phyloP scores from a whole-genome alignment of 1,140 invertebrate genomes.

The Piezodorus guildinii region DNA sequence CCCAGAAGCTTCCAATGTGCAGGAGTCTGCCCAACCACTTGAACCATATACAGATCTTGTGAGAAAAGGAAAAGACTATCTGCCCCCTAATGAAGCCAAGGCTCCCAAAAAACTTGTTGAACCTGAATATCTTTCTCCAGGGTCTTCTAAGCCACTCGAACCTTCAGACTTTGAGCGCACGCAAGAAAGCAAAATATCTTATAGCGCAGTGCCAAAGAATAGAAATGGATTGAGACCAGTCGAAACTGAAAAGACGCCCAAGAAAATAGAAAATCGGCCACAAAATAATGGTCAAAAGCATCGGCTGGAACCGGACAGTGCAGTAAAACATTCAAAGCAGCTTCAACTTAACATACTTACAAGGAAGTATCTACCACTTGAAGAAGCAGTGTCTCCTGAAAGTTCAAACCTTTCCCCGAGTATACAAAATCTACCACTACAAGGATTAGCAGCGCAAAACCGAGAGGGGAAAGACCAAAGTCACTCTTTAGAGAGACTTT shows the following conservation, averaged over 20 bases:
- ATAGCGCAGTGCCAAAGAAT: background rate
- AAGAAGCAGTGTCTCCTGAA: background rate
- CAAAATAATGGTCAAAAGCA: background rate
- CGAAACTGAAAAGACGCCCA: background rate
- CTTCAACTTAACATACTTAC: no score
- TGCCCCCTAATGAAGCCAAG: background rate
- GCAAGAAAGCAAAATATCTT: background rate
- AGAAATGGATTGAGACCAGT: background rate
- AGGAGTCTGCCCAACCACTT: background rate
- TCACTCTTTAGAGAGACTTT: constrained; percentile 23
- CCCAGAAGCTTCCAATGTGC: background rate
- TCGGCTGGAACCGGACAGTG: background rate
- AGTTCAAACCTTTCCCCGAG: constrained; percentile 12
- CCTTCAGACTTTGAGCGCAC: background rate
- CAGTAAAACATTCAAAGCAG: background rate
- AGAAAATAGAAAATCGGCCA: background rate
- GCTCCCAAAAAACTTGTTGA: background rate
- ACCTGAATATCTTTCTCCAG: background rate
- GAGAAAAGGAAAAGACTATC: background rate
- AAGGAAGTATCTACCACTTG: background rate
- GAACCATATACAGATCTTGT: background rate
- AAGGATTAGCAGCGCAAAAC: background rate
- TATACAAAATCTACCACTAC: background rate
- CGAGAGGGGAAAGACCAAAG: background rate
- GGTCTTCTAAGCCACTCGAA: background rate